A percentile compares a stretch with the other conserved stretches of the same genome.
Conservation (phyloP, 2,797 vertebrate species). For the Lophotriccus pileatus region DNA sequence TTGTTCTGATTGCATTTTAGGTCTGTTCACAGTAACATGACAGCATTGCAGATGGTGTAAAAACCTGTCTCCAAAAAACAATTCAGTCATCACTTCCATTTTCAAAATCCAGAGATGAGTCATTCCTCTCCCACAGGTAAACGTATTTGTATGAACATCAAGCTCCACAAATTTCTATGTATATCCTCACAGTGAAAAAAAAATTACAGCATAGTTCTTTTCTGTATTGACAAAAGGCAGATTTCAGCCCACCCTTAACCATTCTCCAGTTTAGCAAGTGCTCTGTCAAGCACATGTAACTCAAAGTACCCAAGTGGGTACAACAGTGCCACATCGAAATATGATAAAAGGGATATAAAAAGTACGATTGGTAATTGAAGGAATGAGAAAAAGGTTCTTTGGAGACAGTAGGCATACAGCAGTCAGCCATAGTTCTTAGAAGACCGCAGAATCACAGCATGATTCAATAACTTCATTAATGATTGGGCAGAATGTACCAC, state of each 20-base stretch:
- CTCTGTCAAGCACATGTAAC: neutral
- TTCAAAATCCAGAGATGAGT: constrained; percentile 36
- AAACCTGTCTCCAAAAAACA: constrained; percentile 39
- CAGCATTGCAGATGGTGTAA: constrained; percentile 52
- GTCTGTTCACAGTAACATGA: constrained; percentile 40
- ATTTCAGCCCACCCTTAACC: neutral
- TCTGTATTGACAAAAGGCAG: neutral
- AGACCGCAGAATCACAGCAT: neutral
- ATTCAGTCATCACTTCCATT: constrained; percentile 48
- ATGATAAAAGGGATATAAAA: neutral
- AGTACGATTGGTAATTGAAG: neutral
- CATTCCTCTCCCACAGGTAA: constrained; percentile 18
- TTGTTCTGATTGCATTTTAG: neutral
- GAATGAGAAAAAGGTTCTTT: neutral
- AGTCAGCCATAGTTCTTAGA: neutral
- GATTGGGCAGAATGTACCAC: neutral
- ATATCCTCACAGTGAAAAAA: neutral
- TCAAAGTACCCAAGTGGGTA: neutral
- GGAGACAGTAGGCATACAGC: neutral
- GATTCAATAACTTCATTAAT: neutral
- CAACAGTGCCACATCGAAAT: neutral
- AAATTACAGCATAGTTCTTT: neutral
- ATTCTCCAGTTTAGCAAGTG: neutral
- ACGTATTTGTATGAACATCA: constrained; percentile 15
- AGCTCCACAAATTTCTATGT: neutral